Conservation (phyloP, 92 coral and sea anemone genomes). For the Nematostella vectensis region DNA sequence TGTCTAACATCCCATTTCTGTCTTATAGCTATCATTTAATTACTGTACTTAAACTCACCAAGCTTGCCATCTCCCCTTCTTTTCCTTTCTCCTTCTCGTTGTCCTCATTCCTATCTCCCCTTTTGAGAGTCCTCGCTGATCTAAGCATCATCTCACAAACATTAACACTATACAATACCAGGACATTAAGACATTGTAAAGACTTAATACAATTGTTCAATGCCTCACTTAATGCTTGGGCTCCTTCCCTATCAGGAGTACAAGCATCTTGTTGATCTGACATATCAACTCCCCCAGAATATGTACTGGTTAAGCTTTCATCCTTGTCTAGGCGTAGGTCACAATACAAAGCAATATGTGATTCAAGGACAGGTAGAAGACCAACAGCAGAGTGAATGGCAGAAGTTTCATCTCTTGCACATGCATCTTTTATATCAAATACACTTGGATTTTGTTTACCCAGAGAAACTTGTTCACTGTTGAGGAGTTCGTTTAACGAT, state of each 20-base stretch:
- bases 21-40: too few relatives aligned
- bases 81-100: not conserved
- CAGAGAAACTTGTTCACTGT: not conserved
- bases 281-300: conserved; percentile 34
- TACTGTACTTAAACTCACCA: too few relatives aligned
- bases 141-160: conserved; percentile 37
- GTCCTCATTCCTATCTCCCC: not conserved
- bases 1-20: too few relatives aligned
- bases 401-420: not conserved
- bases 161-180: conserved; percentile 42
- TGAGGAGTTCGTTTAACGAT: conserved; percentile 10
- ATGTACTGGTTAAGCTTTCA: conserved; percentile 39
- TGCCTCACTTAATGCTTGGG: conserved; percentile 15
- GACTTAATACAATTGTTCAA: conserved; percentile 34
- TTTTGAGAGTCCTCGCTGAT: conserved; percentile 8
- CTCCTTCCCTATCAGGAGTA: conserved; percentile 26
- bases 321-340: conserved; percentile 42
- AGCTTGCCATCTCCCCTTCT: too few relatives aligned
- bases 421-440: not conserved
- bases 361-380: conserved; percentile 54
- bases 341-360: conserved; percentile 38
- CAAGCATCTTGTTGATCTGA: conserved; percentile 26
- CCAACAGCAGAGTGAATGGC: conserved; percentile 14
- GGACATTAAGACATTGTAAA: conserved; percentile 47
- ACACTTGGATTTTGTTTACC: too few relatives aligned